Base-by-base conservation (phyloP, 1,140 invertebrate species). In the Orius insidiosus region DNA sequence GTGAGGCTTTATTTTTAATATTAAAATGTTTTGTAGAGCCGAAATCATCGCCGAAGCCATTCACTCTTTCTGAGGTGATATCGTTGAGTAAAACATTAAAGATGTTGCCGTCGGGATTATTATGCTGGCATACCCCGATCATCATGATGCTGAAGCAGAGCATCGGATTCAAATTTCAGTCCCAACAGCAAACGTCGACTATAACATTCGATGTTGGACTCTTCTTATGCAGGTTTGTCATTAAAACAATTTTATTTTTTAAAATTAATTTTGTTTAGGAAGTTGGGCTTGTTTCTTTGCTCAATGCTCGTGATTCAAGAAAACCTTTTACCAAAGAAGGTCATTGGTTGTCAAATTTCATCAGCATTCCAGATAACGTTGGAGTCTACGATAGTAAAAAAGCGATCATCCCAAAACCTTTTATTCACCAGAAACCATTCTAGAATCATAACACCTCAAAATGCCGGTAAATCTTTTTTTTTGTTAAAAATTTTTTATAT, bases 41-140 rank as follows among this genome's bases (percentile, higher is more conserved):
- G 46, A 48, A 32, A 31, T 33, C 18, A 15, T 43, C 41, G 11
- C 41, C 41, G 37, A 41, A 41, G 37, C 11, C 45, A 10, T 42
- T 51, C 11, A 42, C 6, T 10, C 40, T 51, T n/a, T 34, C 3
- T 24, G 37, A 46, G 19, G 10, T 45, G 13, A 34, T 45, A 15
- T 43, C 18, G 39, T 18, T 53, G 43, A 42, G 18, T n/a, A 38
- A 40, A 38, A 15, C 16, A 30, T 44, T 45, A 19, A 47, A 47
- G 24, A 47, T 32, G 52, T 52, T 10, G 33, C 37, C 19, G 45
- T 41, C 3, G 44, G 40, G 9, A 41, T 48, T 30, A 44, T 50
- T n/a, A 24, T 31, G 7, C 30, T 45, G 24, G 36, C 41, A 13
- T 43, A 15, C 35, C 41, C 45, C 14, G 15, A 47, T 7, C 18